Conservation (phyloP, 2,888 invertebrate genomes). For the Nymphalis urticae region DNA sequence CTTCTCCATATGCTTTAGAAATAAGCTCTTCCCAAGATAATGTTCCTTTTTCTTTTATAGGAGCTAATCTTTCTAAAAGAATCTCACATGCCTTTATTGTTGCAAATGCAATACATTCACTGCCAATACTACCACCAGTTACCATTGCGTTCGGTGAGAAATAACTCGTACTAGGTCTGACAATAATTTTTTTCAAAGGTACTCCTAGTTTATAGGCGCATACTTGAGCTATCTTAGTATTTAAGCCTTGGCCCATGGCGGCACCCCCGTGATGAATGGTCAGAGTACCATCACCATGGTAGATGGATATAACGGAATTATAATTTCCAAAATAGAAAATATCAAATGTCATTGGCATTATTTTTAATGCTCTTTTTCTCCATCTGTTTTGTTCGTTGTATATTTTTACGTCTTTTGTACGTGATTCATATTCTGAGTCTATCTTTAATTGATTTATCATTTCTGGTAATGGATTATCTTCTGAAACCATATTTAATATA, state of each 20-base stretch:
- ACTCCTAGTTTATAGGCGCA: constrained; percentile 87
- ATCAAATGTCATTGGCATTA: constrained; percentile 85
- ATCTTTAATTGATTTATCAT: constrained; percentile 79
- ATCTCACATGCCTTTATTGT: constrained; percentile 84
- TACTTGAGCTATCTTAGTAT: constrained; percentile 90
- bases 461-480: constrained; percentile 66
- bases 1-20: constrained; percentile 71
- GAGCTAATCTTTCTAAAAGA: constrained; percentile 81
- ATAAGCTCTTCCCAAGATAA: constrained; percentile 82
- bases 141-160: constrained; percentile 82
- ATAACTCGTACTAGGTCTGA: constrained; percentile 83
- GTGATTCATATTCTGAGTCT: constrained; percentile 73
- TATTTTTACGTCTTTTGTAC: constrained; percentile 67
- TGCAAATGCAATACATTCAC: constrained; percentile 83
- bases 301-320: constrained; percentile 84
- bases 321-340: constrained; percentile 79
- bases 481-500: constrained; percentile 75
- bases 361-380: constrained; percentile 86
- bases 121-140: constrained; percentile 85
- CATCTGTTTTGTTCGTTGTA: constrained; percentile 86
- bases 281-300: constrained; percentile 85
- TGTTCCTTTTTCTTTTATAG: constrained; percentile 78
- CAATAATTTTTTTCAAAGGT: constrained; percentile 82
- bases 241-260: constrained; percentile 90
- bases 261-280: constrained; percentile 85